Base-by-base conservation (phyloP, 2,888 invertebrate genomes). In the Melanostoma mellinum region DNA sequence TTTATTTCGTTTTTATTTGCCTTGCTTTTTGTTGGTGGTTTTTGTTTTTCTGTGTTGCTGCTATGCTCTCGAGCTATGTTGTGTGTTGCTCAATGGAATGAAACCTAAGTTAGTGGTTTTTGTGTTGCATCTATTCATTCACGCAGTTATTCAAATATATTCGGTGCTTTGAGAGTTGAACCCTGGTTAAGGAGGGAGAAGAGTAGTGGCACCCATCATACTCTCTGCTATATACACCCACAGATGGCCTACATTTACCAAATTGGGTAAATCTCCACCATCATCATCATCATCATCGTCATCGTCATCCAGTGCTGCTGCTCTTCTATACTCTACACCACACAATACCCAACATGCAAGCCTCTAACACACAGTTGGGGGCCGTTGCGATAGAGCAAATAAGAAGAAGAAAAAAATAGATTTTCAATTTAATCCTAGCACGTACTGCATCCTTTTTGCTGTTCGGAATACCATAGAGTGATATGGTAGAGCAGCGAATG, bases 371-470 rank as follows among this genome's bases (percentile, higher is more conserved):
- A 30, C 56, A 46, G 73, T 65, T 55, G 73, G 50, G 42, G 42
- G 50, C 44, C n/a, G 10, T 38, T 42, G 40, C 46, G 32, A 56
- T 9, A 53, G 8, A 61, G 38, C 9, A 56, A 4, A 67, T 6
- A 32, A 33, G 20, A 30, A 8, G 48, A 38, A 42, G 50, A 40
- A 63, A 55, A 36, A n/a, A 67, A 38, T 48, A 44, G 79, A 84
- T 75, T 84, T 84, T 84, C 84, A 84, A 84, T 84, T 79, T 84
- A 84, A 84, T 79, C 84, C 79, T 65, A 75, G 79, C 84, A 84
- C 79, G 78, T 84, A 74, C 60, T 84, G 84, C 79, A 84, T 79
- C 78, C 79, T 68, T 68, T 77, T 69, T 67, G 46, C 48, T 73
- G 38, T 63, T 33, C 50, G 48, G 36, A 73, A 48, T 46, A 35